Conservation (phyloP, 2,888 invertebrate species). For the Nomada goodeniana region DNA sequence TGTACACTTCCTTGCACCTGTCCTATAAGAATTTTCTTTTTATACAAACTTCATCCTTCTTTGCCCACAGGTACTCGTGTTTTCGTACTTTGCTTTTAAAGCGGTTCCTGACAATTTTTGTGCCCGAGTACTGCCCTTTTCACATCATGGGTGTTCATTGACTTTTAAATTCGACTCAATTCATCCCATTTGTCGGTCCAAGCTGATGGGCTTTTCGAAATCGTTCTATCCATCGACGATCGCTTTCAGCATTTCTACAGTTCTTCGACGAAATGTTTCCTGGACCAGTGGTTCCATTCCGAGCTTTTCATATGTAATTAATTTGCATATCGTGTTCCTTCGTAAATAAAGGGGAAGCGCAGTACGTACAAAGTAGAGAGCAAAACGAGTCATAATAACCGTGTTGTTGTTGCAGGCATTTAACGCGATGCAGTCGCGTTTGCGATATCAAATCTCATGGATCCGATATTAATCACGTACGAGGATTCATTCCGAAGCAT, state of each 20-base stretch:
- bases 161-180: constrained; percentile 11
- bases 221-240: constrained; percentile 18
- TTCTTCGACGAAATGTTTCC: not conserved
- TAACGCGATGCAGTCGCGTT: constrained; percentile 32
- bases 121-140: not conserved
- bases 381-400: not conserved
- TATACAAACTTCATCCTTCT: not conserved
- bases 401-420: constrained; percentile 27
- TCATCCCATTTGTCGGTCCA: constrained; percentile 8
- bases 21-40: not conserved
- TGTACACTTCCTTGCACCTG: not conserved
- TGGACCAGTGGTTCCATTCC: constrained; percentile 5
- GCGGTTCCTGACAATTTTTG: not conserved
- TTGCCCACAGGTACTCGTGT: not conserved
- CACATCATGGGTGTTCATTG: not conserved
- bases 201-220: constrained; percentile 25
- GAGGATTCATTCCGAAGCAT: constrained; percentile 21
- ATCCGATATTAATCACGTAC: constrained; percentile 52
- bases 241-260: constrained; percentile 7
- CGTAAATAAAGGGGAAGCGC: constrained; percentile 10
- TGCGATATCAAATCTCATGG: constrained; percentile 52
- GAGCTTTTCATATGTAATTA: constrained; percentile 27
- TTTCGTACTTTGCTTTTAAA: not conserved
- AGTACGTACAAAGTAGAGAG: not conserved
- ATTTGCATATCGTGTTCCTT: constrained; percentile 8